Base-by-base conservation (phyloP, 2,113 vertebrate species). In the Arenaria interpres region DNA sequence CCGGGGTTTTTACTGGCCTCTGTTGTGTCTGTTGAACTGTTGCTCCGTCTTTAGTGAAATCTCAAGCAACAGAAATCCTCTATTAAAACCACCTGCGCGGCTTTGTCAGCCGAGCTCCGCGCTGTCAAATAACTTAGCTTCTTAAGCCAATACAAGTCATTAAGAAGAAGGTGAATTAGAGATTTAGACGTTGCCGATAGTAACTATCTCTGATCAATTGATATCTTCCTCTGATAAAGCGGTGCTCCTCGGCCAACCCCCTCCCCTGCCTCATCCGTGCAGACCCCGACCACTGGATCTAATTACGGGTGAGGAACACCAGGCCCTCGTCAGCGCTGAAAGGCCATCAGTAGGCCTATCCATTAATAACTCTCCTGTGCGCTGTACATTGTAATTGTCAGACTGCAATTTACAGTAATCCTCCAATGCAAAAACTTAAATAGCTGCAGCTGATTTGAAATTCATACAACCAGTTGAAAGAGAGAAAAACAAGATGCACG, bases 371-470 rank as follows among this genome's bases (percentile, higher is more conserved):
- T 98, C 97, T 97, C 97, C 73, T 95, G 98, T 98, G 98, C 98
- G 97, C 98, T 98, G 98, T 95, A 98, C 98, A 99, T 98, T 99
- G 98, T 99, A 99, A 99, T 98, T 98, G 98, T 98, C 98, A 98
- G 98, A 97, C 98, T 97, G 98, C 98, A 98, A 98, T 98, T 98
- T 98, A 98, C 98, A 98, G 98, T 99, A 99, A 99, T 98, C 98
- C 99, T 98, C 98, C 96, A n/a, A 98, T 97, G 97, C 98, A 97
- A 97, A 96, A 96, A 95, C 97, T 98, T 97, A 97, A 98, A 97
- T 97, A 97, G 97, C 98, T 98, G 98, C 98, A 98, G 98, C 98
- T 98, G 98, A 99, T 98, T 98, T 98, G 98, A 98, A 98, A 98
- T 98, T 98, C 98, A 98, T 98, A 98, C 98, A 96, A 97, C 95